Evolutionary conservation across 1,140 invertebrate species (phyloP), one percentile per base, ranked within the genome.

Genomic region (Sarcophaga peregrina): DNA sequence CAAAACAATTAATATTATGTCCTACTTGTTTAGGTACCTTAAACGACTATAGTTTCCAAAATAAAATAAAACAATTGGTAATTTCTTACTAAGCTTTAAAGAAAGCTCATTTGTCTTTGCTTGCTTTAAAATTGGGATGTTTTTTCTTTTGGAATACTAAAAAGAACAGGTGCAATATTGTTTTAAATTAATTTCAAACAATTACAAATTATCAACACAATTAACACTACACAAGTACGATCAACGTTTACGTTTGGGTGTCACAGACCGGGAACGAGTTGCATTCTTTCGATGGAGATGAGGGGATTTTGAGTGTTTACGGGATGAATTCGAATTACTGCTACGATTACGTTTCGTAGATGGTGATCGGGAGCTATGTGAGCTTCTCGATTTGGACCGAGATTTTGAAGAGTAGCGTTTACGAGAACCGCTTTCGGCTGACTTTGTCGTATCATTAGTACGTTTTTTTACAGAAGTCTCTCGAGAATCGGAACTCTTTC

Each of bases 291-390:
- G 75, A 17, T 68, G 17, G 8, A 47, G 50, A 52, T 47, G 75
- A 8, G 75, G 75, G 10, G 75, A 78, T 17, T 47, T 37, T 10
- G 75, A 78, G 17, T 20, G 48, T 20, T 78, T 78, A 9, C 75
- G 46, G 4, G 47, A 52, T 10, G 75, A 78, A 11, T 47, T 78
- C 8, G 75, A 52, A 50, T 78, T 78, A 9, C 75, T 47, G 50
- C 47, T 78, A n/a, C 81, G 81, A 13, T 84, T 83, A 81, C 75
- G 75, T 80, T 58, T 81, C 9, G 83, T 74, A 17, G 76, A 52
- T 47, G 58, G 47, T 3, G 76, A 83, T 50, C 47, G 75, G 11
- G 75, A 68, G 8, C 62, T 68, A 68, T 68, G n/a, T 10, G 75
- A 78, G 50, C 75, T 78, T 7, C 20, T 47, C 3, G 75, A 78